phyloP scores from a whole-genome alignment of 2,113 vertebrate genomes.

The Falcunculus frontatus region DNA sequence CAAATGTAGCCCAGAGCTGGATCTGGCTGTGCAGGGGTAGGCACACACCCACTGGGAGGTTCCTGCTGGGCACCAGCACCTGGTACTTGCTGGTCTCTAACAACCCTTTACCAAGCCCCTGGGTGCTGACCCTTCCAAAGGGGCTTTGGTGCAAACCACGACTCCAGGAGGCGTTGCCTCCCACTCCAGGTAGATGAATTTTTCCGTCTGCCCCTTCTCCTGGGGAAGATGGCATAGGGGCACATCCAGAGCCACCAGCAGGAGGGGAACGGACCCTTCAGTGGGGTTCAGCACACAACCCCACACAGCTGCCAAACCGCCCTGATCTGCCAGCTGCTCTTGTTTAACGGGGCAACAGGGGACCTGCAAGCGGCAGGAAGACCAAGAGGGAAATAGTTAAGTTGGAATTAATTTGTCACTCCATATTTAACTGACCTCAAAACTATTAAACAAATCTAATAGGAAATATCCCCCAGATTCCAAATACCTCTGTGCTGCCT shows the following conservation, averaged over 20 bases:
- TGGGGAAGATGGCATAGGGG: not conserved
- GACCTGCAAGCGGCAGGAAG: constrained; percentile 25
- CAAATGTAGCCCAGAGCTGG: not conserved
- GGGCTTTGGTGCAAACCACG: not conserved
- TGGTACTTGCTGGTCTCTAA: not conserved
- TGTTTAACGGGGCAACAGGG: not conserved
- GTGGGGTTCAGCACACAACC: not conserved
- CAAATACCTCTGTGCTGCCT: not conserved
- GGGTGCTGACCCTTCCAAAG: not conserved
- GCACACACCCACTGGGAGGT: not conserved
- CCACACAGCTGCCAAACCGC: not conserved
- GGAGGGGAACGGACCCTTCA: accelerated
- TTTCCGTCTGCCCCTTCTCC: not conserved
- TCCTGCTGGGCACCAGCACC: not conserved
- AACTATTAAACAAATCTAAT: constrained; percentile 48
- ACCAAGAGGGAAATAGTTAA: constrained; percentile 42
- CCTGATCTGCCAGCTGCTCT: not conserved
- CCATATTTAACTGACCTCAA: constrained; percentile 45
- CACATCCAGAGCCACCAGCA: accelerated
- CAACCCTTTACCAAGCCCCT: not conserved
- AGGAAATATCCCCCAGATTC: constrained; percentile 28
- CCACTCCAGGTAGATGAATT: accelerated
- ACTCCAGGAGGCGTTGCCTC: not conserved
- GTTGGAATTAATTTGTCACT: constrained; percentile 58
- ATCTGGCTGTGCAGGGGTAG: not conserved